Conservation (phyloP, 2,797 vertebrate species). For the Coregonus suidteri region DNA sequence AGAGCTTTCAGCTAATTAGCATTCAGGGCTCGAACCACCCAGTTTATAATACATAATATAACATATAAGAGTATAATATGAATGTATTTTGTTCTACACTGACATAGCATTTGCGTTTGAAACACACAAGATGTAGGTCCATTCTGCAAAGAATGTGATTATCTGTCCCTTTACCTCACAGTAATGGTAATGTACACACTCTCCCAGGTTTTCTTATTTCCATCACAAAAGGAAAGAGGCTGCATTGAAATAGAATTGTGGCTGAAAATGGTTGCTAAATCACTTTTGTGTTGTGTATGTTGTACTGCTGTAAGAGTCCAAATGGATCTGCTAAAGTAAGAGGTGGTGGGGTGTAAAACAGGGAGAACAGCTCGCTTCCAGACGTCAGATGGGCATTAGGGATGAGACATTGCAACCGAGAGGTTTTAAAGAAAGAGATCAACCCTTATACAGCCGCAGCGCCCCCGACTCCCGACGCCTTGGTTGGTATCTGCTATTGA, state of each 20-base stretch:
- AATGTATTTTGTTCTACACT: not conserved
- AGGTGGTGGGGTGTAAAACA: conserved; percentile 15
- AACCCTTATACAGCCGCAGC: conserved; percentile 17
- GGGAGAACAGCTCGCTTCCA: conserved; percentile 16
- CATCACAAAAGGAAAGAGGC: conserved; percentile 32
- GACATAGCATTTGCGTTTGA: not conserved
- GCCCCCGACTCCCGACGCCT: not conserved
- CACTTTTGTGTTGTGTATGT: conserved; percentile 21
- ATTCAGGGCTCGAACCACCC: too few relatives aligned
- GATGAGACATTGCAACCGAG: conserved; percentile 30
- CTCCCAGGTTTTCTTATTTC: conserved; percentile 28
- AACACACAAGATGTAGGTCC: not conserved
- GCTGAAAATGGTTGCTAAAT: conserved; percentile 35
- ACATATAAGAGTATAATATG: not conserved
- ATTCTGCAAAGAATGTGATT: conserved; percentile 29
- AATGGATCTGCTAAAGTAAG: conserved; percentile 36
- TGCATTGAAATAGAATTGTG: conserved; percentile 36
- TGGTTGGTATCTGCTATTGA: conserved; percentile 24
- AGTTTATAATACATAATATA: not conserved
- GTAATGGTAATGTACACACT: conserved; percentile 25
- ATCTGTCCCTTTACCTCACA: conserved; percentile 26
- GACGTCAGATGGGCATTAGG: conserved; percentile 15
- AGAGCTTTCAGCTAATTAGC: too few relatives aligned
- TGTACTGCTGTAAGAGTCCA: conserved; percentile 36
- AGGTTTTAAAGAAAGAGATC: conserved; percentile 3